Evolutionary conservation across 1,140 invertebrate species (phyloP), one percentile per base, ranked within the genome.

Genomic region (Lepidostoma basale): DNA sequence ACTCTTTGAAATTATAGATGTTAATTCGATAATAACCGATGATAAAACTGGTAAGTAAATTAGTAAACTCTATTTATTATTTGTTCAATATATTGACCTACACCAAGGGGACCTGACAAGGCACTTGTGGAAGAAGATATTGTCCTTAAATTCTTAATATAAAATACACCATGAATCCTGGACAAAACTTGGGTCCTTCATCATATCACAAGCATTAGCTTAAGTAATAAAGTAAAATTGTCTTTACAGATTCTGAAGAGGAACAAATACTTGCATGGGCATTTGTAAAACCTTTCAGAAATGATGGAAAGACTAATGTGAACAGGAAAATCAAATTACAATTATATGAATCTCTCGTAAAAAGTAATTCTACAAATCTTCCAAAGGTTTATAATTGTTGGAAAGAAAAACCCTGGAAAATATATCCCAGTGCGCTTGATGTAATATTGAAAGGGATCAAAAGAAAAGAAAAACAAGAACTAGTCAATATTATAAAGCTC

Each of bases 1-100:
- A 52, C 74, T 78, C 67, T 78, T 78, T 73, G 76, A 78, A 71
- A 59, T 78, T 18, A 60, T 76, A 14, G 74, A 76, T 70, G 64
- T 69, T 69, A 44, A 12, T 5, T 12, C 16, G 16, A 44, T 44
- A 16, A 44, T 9, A n/a, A n/a, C n/a, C n/a, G n/a, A n/a, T n/a
- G n/a, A n/a, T n/a, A n/a, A n/a, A n/a, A n/a, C n/a, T n/a, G n/a
- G n/a, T n/a, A n/a, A n/a, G n/a, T n/a, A n/a, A n/a, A n/a, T n/a
- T n/a, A n/a, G n/a, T n/a, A n/a, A n/a, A n/a, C n/a, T n/a, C n/a
- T n/a, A n/a, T n/a, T n/a, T n/a, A n/a, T n/a, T n/a, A n/a, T n/a
- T n/a, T n/a, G n/a, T n/a, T n/a, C n/a, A n/a, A n/a, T n/a, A n/a
- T n/a, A n/a, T n/a, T n/a, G n/a, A n/a, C n/a, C n/a, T n/a, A n/a